These are phyloP conservation scores for Coturnix japonica DNA, from an alignment of 2,113 vertebrate genomes.

Conservation along the genomic window DNA sequence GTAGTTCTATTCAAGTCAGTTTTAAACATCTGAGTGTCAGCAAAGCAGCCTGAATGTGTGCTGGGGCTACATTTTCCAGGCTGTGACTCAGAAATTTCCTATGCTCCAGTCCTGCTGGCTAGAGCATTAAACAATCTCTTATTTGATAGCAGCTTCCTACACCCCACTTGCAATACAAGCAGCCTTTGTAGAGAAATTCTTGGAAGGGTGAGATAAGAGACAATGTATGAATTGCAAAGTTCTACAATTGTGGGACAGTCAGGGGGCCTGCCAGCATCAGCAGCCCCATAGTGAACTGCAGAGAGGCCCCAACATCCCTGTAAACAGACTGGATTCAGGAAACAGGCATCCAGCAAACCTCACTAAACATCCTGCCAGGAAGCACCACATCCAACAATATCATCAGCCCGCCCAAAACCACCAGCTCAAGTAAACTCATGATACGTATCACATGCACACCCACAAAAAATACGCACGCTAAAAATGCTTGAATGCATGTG, in stretches of 20 bases:
- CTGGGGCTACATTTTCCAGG: neutral
- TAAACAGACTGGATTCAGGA: slow-evolving; percentile 79
- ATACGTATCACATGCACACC: neutral
- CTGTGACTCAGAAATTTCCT: neutral
- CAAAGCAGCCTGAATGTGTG: neutral
- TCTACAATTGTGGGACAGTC: neutral
- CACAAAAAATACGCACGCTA: neutral
- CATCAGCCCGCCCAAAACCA: slow-evolving; percentile 43
- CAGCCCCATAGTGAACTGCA: neutral
- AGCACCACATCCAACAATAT: slow-evolving; percentile 76
- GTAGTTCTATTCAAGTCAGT: neutral
- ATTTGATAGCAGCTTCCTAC: slow-evolving; percentile 13
- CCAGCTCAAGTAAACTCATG: neutral
- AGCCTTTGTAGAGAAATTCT: slow-evolving; percentile 65
- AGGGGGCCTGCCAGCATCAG: slow-evolving; percentile 3
- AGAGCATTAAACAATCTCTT: slow-evolving; percentile 6
- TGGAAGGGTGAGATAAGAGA: slow-evolving; percentile 62
- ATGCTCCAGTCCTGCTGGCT: neutral
- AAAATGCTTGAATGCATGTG: neutral
- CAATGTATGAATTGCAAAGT: neutral
- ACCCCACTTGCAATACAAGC: slow-evolving; percentile 25
- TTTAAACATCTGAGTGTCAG: neutral
- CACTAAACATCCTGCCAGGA: slow-evolving; percentile 87
- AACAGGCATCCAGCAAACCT: slow-evolving; percentile 79
- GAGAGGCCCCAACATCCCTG: slow-evolving; percentile 70